Conservation (phyloP, 2,113 vertebrate species). For the Montifringilla adamsi region DNA sequence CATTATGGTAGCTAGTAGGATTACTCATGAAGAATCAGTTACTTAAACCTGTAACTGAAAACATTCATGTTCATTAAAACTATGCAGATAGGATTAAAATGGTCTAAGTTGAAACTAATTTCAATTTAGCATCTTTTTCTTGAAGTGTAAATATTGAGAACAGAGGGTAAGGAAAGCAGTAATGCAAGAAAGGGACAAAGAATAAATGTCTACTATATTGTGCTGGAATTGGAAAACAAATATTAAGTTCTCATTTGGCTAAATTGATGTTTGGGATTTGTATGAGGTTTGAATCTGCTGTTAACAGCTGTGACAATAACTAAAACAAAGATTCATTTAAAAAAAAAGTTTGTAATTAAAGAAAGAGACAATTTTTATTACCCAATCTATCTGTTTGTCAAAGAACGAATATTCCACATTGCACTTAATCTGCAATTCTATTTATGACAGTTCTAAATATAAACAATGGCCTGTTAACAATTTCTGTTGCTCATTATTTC, state of each 20-base stretch:
- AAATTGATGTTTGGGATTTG: neutral
- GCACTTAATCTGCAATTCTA: neutral
- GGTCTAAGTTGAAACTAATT: constrained; percentile 20
- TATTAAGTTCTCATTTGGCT: neutral
- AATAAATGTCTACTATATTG: neutral
- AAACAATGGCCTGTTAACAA: neutral
- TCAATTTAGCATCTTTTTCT: neutral
- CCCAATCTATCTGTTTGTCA: neutral
- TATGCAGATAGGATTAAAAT: constrained; percentile 20
- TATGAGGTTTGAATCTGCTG: neutral
- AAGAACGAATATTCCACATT: neutral
- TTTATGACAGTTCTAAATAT: neutral
- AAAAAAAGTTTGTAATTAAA: neutral
- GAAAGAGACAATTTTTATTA: neutral
- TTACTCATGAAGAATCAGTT: constrained; percentile 34
- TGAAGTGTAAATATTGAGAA: neutral
- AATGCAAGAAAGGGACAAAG: neutral
- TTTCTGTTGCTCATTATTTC: neutral
- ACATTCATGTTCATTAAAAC: constrained; percentile 50
- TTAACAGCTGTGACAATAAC: neutral
- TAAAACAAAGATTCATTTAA: neutral
- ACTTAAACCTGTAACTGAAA: constrained; percentile 62
- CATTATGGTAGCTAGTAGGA: constrained; percentile 35
- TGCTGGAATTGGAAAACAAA: neutral
- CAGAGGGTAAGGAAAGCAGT: neutral